A percentile compares a stretch with the other conserved stretches of the same genome.
These are phyloP conservation scores for Uria aalge DNA, from an alignment of 2,113 vertebrate genomes.

Conservation along the genomic window DNA sequence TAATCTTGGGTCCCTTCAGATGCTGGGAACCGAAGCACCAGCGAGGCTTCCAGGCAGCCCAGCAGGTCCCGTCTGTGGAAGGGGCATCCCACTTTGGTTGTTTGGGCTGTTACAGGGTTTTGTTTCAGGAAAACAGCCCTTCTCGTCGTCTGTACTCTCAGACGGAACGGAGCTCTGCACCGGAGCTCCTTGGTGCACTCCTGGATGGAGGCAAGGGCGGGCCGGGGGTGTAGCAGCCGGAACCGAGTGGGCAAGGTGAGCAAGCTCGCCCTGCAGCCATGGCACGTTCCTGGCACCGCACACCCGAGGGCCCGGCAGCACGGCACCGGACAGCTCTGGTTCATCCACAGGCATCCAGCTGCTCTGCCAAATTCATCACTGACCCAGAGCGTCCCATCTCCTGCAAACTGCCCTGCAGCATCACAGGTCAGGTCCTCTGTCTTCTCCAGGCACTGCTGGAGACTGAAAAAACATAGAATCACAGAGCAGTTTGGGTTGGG, in stretches of 20 bases:
- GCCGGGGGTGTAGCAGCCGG: rapidly evolving
- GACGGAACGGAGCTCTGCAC: too few relatives aligned
- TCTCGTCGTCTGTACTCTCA: too few relatives aligned
- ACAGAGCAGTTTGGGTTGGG: neutral
- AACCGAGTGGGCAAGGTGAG: neutral
- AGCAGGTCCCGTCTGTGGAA: rapidly evolving
- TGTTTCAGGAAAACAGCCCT: neutral
- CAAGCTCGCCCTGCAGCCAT: neutral
- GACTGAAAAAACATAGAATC: neutral
- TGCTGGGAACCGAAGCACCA: neutral
- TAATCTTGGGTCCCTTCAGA: neutral
- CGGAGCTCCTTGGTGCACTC: neutral
- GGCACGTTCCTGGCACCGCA: rapidly evolving
- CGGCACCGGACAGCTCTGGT: rapidly evolving
- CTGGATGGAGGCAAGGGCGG: neutral
- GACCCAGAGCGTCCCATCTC: too few relatives aligned
- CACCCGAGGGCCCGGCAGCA: rapidly evolving
- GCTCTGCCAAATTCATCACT: neutral
- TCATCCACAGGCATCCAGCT: neutral
- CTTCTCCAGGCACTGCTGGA: neutral
- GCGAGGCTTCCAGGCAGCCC: too few relatives aligned
- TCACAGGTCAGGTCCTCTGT: too few relatives aligned
- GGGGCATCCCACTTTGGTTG: rapidly evolving
- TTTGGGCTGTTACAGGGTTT: too few relatives aligned
- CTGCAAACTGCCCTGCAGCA: too few relatives aligned